These are phyloP conservation scores for Lepus townsendii DNA, from an alignment of 2,797 vertebrate genomes.

Conservation along the genomic window DNA sequence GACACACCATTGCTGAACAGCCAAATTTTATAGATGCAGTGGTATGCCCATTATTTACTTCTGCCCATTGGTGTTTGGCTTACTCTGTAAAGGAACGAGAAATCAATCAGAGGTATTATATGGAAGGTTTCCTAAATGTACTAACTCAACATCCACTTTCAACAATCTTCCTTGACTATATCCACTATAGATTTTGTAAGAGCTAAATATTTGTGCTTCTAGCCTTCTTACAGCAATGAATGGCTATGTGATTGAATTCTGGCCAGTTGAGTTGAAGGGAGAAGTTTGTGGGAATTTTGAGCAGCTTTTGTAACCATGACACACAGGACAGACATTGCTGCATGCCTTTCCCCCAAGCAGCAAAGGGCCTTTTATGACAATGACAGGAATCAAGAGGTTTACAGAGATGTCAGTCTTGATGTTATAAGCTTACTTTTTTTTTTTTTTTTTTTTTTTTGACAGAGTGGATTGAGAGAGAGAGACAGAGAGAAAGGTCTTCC, in stretches of 20 bases:
- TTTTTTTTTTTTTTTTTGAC: too few species aligned
- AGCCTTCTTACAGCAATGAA: neutral
- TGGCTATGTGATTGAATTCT: neutral
- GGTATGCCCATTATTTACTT: neutral
- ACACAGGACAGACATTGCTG: neutral
- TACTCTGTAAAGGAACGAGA: neutral
- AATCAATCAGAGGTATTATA: neutral
- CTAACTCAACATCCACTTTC: neutral
- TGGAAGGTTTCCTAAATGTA: neutral
- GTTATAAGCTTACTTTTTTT: neutral
- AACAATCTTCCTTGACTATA: neutral
- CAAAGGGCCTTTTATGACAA: neutral
- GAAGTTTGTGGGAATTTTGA: neutral
- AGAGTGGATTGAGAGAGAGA: too few species aligned
- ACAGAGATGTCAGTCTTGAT: neutral
- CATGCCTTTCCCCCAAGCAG: neutral
- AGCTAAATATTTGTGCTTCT: neutral
- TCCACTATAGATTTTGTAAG: neutral
- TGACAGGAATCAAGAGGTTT: neutral
- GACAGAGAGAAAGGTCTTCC: too few species aligned
- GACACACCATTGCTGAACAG: neutral
- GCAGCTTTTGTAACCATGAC: neutral
- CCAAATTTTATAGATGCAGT: neutral
- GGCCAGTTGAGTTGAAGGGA: neutral
- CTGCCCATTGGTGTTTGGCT: neutral